Conservation (phyloP, 2,113 vertebrate genomes). For the Tetraodon nigroviridis region DNA sequence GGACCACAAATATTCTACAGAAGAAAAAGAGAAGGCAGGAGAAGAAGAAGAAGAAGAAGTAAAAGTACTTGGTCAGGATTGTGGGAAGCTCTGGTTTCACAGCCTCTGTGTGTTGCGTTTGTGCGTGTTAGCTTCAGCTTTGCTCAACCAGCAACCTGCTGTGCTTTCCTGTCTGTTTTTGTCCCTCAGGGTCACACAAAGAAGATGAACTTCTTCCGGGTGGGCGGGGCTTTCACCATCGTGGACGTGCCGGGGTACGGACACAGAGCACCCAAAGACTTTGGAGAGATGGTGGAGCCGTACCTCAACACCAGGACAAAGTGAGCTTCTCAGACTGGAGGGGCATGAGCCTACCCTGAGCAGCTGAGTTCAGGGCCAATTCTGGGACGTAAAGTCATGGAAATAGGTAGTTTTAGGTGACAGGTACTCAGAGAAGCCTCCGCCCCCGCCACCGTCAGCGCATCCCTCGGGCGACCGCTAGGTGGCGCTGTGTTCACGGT, state of each 20-base stretch:
- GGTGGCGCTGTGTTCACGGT: neutral
- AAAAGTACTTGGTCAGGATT: too few relatives aligned
- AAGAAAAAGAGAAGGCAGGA: too few relatives aligned
- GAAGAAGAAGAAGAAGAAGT: too few relatives aligned
- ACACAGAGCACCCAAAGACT: constrained; percentile 83
- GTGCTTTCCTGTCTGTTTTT: neutral
- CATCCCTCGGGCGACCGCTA: neutral
- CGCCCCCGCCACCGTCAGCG: neutral
- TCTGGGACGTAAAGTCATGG: too few relatives aligned
- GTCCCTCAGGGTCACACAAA: constrained; percentile 87
- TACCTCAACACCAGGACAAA: constrained; percentile 84
- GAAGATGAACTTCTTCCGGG: constrained; percentile 95
- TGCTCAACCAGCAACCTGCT: neutral
- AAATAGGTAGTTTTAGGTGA: neutral
- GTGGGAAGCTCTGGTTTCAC: too few relatives aligned
- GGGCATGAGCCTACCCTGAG: too few relatives aligned
- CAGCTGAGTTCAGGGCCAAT: too few relatives aligned
- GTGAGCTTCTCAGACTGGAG: constrained; percentile 62
- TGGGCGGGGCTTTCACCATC: constrained; percentile 84
- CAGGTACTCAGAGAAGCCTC: too few relatives aligned
- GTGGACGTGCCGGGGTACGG: constrained; percentile 98
- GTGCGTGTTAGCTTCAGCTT: too few relatives aligned
- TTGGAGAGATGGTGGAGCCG: constrained; percentile 90
- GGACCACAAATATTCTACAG: too few relatives aligned
- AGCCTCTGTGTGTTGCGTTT: too few relatives aligned